Conservation (phyloP, 2,888 invertebrate species). For the Oxycera nigricornis region DNA sequence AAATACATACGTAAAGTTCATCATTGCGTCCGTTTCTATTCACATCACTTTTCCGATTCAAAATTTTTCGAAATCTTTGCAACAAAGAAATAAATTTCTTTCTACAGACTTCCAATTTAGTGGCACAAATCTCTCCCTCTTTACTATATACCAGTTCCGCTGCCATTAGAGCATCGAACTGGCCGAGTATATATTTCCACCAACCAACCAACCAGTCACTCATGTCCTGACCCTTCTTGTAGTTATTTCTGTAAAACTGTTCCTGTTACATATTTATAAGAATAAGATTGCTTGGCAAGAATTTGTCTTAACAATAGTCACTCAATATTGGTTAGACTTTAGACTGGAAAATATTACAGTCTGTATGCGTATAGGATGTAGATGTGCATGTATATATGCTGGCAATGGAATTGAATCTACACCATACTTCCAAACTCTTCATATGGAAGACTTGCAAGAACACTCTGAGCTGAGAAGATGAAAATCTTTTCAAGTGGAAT, state of each 20-base stretch:
- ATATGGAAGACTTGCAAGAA: not conserved
- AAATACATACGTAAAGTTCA: too few relatives aligned
- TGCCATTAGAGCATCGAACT: not conserved
- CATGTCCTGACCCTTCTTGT: too few relatives aligned
- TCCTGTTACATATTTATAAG: conserved; percentile 7
- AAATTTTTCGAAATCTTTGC: not conserved
- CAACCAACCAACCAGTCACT: too few relatives aligned
- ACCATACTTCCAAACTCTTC: too few relatives aligned
- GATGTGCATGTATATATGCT: not conserved
- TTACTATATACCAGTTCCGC: not conserved
- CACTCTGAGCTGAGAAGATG: conserved; percentile 15
- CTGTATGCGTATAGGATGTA: not conserved
- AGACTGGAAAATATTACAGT: not conserved
- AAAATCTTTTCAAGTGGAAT: conserved; percentile 35
- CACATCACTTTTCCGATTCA: conserved; percentile 4
- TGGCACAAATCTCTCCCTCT: not conserved
- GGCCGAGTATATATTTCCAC: not conserved
- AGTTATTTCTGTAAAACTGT: too few relatives aligned
- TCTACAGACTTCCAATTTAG: not conserved
- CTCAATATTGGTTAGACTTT: conserved; percentile 22
- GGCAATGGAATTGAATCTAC: not conserved
- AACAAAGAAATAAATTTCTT: conserved; percentile 16
- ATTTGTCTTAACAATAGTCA: conserved; percentile 11
- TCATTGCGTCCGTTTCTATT: not conserved
- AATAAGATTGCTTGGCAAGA: conserved; percentile 1